These are phyloP conservation scores for Helleia helle DNA, from an alignment of 2,888 invertebrate genomes.

Conservation along the genomic window DNA sequence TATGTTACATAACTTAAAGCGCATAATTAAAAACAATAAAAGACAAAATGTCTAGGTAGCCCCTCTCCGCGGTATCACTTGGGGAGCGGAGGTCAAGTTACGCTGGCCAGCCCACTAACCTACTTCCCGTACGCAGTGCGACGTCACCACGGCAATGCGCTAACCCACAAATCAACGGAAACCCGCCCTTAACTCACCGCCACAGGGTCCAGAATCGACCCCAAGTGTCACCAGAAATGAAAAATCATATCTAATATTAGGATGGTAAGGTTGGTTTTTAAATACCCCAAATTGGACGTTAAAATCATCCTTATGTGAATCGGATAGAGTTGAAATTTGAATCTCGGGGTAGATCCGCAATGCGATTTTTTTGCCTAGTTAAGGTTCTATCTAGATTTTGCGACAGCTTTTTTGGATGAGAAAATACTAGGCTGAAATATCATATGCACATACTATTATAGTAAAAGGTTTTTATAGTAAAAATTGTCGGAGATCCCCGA, in stretches of 20 bases:
- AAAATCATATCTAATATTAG: conserved; percentile 4
- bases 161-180: conserved; percentile 20
- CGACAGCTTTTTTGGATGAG: background rate
- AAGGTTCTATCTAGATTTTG: background rate
- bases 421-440: too few relatives aligned
- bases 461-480: too few relatives aligned
- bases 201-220: conserved; percentile 2
- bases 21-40: conserved; percentile 5
- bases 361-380: conserved; percentile 7
- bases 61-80: conserved; percentile 6
- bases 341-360: conserved; percentile 4
- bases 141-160: conserved; percentile 38
- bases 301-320: conserved; percentile 1
- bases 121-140: conserved; percentile 31
- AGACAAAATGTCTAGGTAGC: conserved; percentile 4
- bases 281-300: background rate
- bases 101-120: conserved; percentile 29
- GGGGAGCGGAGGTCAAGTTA: conserved; percentile 17
- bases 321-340: conserved; percentile 1
- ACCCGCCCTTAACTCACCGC: background rate
- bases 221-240: too few relatives aligned
- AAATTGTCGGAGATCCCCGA: too few relatives aligned
- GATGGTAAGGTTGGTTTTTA: conserved; percentile 6
- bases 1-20: too few relatives aligned
- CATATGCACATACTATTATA: too few relatives aligned